A percentile compares a stretch with the other conserved stretches of the same genome.
Evolutionary conservation across 2,888 invertebrate genomes (phyloP).

Genomic region (Anaspis maculata): DNA sequence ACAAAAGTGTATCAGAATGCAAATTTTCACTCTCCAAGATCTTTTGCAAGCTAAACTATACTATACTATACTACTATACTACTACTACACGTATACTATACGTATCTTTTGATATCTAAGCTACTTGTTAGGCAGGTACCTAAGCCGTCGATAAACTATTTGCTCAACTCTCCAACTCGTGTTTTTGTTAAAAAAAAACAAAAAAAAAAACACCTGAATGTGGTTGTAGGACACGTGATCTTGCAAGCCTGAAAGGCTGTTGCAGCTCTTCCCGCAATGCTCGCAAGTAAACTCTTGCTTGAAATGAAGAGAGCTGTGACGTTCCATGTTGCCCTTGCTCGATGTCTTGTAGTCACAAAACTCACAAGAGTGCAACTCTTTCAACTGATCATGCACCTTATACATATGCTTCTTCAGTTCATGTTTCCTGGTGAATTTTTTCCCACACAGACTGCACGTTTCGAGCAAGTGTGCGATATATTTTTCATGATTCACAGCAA

Average conservation of each 20-base stretch:
- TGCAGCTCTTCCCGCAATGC: slow-evolving; percentile 36
- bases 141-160: no score
- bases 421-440: slow-evolving; percentile 32
- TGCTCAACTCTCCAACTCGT: slow-evolving; percentile 5
- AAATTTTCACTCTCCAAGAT: no score
- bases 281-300: slow-evolving; percentile 33
- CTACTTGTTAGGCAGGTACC: no score
- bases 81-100: no score
- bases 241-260: slow-evolving; percentile 33
- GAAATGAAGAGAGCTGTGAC: slow-evolving; percentile 34
- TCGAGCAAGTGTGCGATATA: slow-evolving; percentile 22
- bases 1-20: no score
- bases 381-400: slow-evolving; percentile 31
- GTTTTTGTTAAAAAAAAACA: no score
- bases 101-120: no score
- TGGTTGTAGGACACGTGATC: slow-evolving; percentile 37
- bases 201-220: no score
- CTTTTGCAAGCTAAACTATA: no score
- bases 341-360: slow-evolving; percentile 33
- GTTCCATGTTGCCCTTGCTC: slow-evolving; percentile 31
- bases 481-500: slow-evolving; percentile 22
- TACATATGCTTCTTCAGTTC: slow-evolving; percentile 32
- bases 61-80: no score
- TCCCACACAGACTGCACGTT: slow-evolving; percentile 31
- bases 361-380: slow-evolving; percentile 28